Evolutionary conservation across 2,113 vertebrate genomes (phyloP), one percentile per base, ranked within the genome.

Genomic region (Rhynchopsitta pachyrhyncha): DNA sequence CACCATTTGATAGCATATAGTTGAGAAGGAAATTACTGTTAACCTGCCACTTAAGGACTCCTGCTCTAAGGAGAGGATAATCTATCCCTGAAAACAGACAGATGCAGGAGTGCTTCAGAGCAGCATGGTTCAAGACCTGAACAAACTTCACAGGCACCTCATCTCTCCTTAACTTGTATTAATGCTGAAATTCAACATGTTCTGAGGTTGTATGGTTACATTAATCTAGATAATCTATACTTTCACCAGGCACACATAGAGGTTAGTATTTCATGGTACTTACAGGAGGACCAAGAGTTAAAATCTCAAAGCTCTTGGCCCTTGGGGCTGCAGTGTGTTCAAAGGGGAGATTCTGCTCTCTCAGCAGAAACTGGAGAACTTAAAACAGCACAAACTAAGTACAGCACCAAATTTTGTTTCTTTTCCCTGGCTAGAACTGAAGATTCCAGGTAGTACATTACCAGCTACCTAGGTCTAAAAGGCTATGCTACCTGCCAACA

Each of bases 311-410:
- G 4, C 35, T 79, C 5, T 20, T 47, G 22, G 39, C 71, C 23
- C 53, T 74, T 7, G 11, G 11, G 13, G 23, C 25, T 84, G 60
- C 64, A 77, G 63, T 70, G 19, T 7, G 18, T 11, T 81, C 18
- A 53, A 9, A 59, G 5, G 77, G n/a, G 35, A 64, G 57, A 86
- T 78, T 85, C 59, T 89, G 81, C 69, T 79, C 70, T 37, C 73
- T 95, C 93, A 95, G 76, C 79, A 97, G 84, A 74, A 91, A 69
- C 57, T n/a, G 53, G 22, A 60, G 49, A 88, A 41, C 53, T 62
- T 82, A 35, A 52, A 84, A 20, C 47, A 44, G 67, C 8, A 39
- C 70, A 66, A 62, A 52, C 25, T 42, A 70, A n/a, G 75, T 52
- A 11, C 53, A 92, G 41, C 11, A 67, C 57, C 27, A 73, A 92